These are phyloP conservation scores for Grammomys surdaster DNA, from an alignment of 2,113 vertebrate species.

Conservation along the genomic window DNA sequence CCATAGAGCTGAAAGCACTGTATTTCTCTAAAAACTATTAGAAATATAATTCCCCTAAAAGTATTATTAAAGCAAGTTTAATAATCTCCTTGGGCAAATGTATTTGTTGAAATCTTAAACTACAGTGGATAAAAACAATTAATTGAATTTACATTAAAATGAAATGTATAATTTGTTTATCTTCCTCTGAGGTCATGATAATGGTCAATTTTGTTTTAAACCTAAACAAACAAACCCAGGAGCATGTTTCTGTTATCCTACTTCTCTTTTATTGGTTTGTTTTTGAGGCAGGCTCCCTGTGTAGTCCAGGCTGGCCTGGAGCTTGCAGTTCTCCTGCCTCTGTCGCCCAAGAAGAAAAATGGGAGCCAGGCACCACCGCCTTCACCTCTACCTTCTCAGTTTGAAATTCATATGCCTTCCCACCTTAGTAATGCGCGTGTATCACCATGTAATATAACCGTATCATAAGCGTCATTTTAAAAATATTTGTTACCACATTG, in stretches of 20 bases:
- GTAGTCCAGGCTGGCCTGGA: background rate
- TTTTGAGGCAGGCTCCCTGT: background rate
- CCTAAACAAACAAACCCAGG: background rate
- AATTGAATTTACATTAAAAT: conserved; percentile 42
- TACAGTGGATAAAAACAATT: background rate
- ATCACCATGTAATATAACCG: conserved; percentile 11
- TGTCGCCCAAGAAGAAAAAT: background rate
- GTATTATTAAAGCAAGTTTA: background rate
- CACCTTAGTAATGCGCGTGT: background rate
- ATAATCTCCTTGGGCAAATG: background rate
- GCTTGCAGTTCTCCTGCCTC: background rate
- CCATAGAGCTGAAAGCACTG: conserved; percentile 30
- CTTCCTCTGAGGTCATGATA: background rate
- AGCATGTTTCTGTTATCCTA: background rate
- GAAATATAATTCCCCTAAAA: background rate
- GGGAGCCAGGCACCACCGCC: background rate
- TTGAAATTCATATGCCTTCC: conserved; percentile 31
- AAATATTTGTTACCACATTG: background rate
- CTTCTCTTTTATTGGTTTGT: background rate
- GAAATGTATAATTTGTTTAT: background rate
- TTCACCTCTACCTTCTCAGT: background rate
- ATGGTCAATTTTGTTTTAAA: conserved; percentile 51
- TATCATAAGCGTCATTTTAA: background rate
- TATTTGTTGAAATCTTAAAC: conserved; percentile 35
- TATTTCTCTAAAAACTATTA: conserved; percentile 27